Percentiles rank a stretch among this genome's conserved stretches.
These are phyloP conservation scores for Melieria crassipennis DNA, from an alignment of 2,888 invertebrate species.

Conservation along the genomic window DNA sequence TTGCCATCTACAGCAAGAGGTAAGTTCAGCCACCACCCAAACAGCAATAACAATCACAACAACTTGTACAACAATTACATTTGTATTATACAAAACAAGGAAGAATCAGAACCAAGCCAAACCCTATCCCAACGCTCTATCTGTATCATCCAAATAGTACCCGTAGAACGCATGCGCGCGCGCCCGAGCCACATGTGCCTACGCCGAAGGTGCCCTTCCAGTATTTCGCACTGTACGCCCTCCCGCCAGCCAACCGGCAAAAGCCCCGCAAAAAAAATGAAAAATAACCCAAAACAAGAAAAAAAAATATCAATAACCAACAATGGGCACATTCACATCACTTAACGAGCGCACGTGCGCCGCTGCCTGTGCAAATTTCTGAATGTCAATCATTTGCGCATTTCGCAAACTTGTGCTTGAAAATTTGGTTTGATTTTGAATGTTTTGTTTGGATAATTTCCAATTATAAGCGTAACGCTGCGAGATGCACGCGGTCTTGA, in stretches of 20 bases:
- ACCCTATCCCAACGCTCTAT: conserved; percentile 12
- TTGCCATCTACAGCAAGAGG: conserved; percentile 65
- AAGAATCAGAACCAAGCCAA: background rate
- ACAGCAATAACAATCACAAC: conserved; percentile 3
- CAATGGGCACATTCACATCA: background rate
- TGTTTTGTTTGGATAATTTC: too few species aligned
- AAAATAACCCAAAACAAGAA: background rate
- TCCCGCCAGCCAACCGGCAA: background rate
- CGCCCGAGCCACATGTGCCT: too few species aligned
- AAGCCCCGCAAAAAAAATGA: background rate
- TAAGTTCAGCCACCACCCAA: conserved; percentile 52
- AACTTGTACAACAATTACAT: conserved; percentile 3
- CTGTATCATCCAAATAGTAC: conserved; percentile 15
- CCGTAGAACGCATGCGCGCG: conserved; percentile 24
- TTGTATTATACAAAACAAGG: background rate
- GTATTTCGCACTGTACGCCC: background rate
- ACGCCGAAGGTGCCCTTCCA: background rate
- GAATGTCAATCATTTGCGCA: too few species aligned
- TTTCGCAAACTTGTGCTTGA: too few species aligned
- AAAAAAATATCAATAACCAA: background rate
- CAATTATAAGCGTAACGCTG: too few species aligned
- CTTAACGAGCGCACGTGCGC: too few species aligned
- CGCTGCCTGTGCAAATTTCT: too few species aligned
- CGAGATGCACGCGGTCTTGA: too few species aligned
- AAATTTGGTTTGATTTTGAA: too few species aligned